Evolutionary conservation across 2,888 invertebrate species (phyloP).

Genomic region (Orgyia antiqua): DNA sequence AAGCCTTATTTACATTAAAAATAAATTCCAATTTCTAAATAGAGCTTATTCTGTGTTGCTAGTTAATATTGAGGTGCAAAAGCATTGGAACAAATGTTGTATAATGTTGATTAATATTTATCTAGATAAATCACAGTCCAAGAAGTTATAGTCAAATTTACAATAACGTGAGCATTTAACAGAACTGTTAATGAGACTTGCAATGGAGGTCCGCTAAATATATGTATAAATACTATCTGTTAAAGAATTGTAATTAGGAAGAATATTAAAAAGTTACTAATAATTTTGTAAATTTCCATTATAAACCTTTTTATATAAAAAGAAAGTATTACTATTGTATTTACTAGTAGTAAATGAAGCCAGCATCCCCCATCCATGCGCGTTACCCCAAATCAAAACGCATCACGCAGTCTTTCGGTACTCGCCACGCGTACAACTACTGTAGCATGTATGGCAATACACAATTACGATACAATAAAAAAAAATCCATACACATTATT

Average conservation of each 20-base stretch:
- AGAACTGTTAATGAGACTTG: no score
- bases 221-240: no score
- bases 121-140: no score
- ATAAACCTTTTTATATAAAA: constrained; percentile 10
- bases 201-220: no score
- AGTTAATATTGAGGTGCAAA: no score
- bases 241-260: neutral
- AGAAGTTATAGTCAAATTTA: no score
- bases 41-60: no score
- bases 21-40: no score
- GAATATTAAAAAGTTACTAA: neutral
- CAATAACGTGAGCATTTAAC: no score
- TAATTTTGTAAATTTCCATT: neutral
- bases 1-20: no score
- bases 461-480: constrained; percentile 29
- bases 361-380: constrained; percentile 61
- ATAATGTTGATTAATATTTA: no score
- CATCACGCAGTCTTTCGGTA: constrained; percentile 63
- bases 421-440: constrained; percentile 54
- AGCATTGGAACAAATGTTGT: no score
- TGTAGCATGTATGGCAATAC: constrained; percentile 35
- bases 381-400: constrained; percentile 56
- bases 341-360: constrained; percentile 47
- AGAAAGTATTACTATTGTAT: constrained; percentile 32
- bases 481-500: constrained; percentile 23